These are phyloP conservation scores for Pseudomyrmex cubaensis DNA, from an alignment of 1,140 invertebrate species.

Conservation along the genomic window DNA sequence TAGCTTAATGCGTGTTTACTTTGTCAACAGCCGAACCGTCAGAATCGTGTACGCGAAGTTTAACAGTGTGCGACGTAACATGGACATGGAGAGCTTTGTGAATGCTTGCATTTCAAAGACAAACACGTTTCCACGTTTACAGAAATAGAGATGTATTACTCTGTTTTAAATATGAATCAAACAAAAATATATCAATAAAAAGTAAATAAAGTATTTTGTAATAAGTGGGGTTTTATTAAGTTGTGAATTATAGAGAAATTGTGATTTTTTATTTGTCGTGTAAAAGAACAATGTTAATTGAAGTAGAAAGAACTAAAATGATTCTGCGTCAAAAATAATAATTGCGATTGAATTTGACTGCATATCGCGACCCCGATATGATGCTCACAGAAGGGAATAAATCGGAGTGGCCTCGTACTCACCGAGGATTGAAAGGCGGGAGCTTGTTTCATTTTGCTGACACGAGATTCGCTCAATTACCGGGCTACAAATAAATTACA, in stretches of 20 bases:
- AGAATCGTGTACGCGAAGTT: constrained; percentile 21
- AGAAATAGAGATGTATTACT: constrained; percentile 8
- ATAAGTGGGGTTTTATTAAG: not conserved
- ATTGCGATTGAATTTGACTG: constrained; percentile 23
- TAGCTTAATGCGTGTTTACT: constrained; percentile 54
- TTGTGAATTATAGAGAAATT: not conserved
- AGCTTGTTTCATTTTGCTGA: constrained; percentile 64
- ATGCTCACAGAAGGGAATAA: constrained; percentile 52
- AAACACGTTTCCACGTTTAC: constrained; percentile 12
- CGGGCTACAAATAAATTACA: constrained; percentile 69
- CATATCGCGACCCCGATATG: constrained; percentile 30
- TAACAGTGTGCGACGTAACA: constrained; percentile 19
- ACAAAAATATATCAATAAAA: not conserved
- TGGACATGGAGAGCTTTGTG: not conserved
- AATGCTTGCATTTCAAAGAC: not conserved
- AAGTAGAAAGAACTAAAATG: not conserved
- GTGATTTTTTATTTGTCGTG: too few species aligned
- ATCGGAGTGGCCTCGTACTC: constrained; percentile 34
- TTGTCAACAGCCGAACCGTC: constrained; percentile 31
- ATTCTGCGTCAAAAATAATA: constrained; percentile 6
- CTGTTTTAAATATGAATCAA: not conserved
- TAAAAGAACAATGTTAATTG: not conserved
- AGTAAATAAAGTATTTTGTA: not conserved
- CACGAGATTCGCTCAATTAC: constrained; percentile 69
- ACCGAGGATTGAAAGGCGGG: not conserved